Base-by-base conservation (phyloP, 2,888 invertebrate species). In the Clunio marinus region DNA sequence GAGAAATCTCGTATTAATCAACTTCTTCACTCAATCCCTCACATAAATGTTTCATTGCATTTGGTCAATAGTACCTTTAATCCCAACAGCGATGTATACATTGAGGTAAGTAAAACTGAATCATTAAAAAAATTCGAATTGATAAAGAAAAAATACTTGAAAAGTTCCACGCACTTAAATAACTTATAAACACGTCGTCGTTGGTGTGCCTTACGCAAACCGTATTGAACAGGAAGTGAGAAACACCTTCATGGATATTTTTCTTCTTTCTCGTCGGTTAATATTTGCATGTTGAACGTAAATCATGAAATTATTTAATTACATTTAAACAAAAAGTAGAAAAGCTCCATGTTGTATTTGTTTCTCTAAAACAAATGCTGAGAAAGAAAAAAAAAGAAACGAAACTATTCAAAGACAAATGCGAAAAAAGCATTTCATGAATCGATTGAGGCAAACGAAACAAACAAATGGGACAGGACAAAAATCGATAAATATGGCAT, bases 41-140 rank as follows among this genome's bases (percentile, higher is more conserved):
- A 93, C 80, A 83, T 92, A 77, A 91, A 93, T 80, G 88, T 91
- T 75, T 87, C 88, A 73, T 84, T 92, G 74, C 88, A 89, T 75
- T 83, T 84, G 72, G 90, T 92, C 79, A 91, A 93, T 80, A 87
- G 87, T 75, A 90, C 91, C 71, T 93, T 93, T 80, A 88, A 89
- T 76, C 91, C 91, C 28, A 84, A 87, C 75, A 89, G 89, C 73
- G 86, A 88, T 72, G 84, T 88, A 72, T 93, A 93, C 80, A 83
- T 89, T 72, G 92, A 93, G 87, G 90, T 89, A 77, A 78, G 79
- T 74, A 20, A 32, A 51, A 13, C 25, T 20, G 17, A 55, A 17
- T 55, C 4, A 55, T 24, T 55, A 2, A 55, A 55, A 17, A 15
- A 17, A 5, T 7, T 46, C 17, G n/a, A 46, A 46, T 8, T 46